Evolutionary conservation across 2,113 vertebrate species (phyloP).

Genomic region (Pluvianellus socialis): DNA sequence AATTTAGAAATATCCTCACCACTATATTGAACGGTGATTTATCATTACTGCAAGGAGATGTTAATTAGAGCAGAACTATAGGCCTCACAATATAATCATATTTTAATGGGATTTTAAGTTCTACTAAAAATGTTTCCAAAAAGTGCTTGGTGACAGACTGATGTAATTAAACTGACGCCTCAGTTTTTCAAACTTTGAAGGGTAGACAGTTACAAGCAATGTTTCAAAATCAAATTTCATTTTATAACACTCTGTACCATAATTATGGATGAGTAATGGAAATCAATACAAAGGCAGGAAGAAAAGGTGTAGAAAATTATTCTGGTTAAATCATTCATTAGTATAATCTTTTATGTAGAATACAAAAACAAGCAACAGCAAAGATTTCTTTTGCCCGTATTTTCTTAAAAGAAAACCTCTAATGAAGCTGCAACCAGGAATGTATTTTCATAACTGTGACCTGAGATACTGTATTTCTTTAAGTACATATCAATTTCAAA

Average conservation of each 20-base stretch:
- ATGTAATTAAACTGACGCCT: slow-evolving; percentile 8
- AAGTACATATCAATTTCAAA: slow-evolving; percentile 47
- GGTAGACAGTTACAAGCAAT: not conserved
- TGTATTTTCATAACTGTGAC: slow-evolving; percentile 13
- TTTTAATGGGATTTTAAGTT: slow-evolving; percentile 40
- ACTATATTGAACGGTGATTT: slow-evolving; percentile 30
- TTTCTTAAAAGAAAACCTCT: slow-evolving; percentile 19
- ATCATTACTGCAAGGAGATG: slow-evolving; percentile 22
- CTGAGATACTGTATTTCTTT: slow-evolving; percentile 38
- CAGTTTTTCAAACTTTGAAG: slow-evolving; percentile 34
- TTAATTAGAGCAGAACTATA: slow-evolving; percentile 52
- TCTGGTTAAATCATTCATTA: slow-evolving; percentile 32
- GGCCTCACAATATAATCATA: slow-evolving; percentile 4
- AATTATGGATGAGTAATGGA: slow-evolving; percentile 40
- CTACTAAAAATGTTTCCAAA: slow-evolving; percentile 29
- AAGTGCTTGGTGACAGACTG: slow-evolving; percentile 14
- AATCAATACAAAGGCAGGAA: slow-evolving; percentile 7
- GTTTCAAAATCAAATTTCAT: slow-evolving; percentile 42
- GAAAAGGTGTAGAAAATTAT: slow-evolving; percentile 19
- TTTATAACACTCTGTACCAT: not conserved
- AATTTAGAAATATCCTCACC: slow-evolving; percentile 27
- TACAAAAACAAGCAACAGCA: not conserved
- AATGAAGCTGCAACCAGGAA: slow-evolving; percentile 18
- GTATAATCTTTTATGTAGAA: not conserved
- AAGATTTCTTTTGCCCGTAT: not conserved